Percentiles rank a stretch among this genome's conserved stretches.
Conservation (phyloP, 2,888 invertebrate species). For the Ophioninae sp. region DNA sequence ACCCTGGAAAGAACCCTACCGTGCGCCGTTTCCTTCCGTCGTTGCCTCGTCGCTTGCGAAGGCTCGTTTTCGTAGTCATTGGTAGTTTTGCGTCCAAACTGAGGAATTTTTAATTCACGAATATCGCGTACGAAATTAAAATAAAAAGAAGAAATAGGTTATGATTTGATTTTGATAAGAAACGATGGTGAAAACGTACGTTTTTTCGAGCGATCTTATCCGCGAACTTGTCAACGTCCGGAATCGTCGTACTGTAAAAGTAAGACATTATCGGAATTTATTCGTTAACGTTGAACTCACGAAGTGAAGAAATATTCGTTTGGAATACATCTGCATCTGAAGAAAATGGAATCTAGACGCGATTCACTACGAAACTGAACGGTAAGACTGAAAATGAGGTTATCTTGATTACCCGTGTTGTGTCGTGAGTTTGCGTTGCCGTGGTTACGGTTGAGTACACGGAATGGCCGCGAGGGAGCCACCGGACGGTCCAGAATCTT, state of each 20-base stretch:
- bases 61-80: conserved; percentile 68
- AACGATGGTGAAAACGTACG: conserved; percentile 54
- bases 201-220: conserved; percentile 63
- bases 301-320: conserved; percentile 10
- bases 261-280: conserved; percentile 68
- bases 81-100: conserved; percentile 66
- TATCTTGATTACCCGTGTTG: conserved; percentile 27
- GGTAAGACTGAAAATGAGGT: conserved; percentile 28
- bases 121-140: background rate
- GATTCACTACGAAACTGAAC: conserved; percentile 12
- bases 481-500: background rate
- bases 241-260: conserved; percentile 67
- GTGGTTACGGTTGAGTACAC: conserved; percentile 33
- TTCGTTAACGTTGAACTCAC: conserved; percentile 3
- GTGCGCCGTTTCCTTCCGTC: conserved; percentile 68
- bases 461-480: conserved; percentile 21
- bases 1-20: conserved; percentile 61
- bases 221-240: conserved; percentile 60
- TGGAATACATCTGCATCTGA: conserved; percentile 17
- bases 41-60: conserved; percentile 66
- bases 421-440: conserved; percentile 43
- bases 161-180: background rate
- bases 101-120: background rate
- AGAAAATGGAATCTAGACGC: background rate
- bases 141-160: background rate